Evolutionary conservation across 2,888 invertebrate genomes (phyloP).

Genomic region (Cerastoderma edule): DNA sequence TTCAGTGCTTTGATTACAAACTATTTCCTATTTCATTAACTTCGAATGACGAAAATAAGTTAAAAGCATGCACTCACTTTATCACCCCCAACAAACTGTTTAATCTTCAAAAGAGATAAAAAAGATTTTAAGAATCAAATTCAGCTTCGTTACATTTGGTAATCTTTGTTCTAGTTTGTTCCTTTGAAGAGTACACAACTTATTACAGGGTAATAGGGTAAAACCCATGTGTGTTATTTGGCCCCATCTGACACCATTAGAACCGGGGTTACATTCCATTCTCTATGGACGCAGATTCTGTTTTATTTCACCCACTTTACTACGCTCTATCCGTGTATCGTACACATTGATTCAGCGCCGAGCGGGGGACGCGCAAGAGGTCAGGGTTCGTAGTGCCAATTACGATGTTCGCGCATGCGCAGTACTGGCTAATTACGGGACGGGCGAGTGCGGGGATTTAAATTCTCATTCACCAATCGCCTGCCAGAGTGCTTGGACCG

Average conservation of each 20-base stretch:
- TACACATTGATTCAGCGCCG: neutral
- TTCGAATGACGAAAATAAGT: neutral
- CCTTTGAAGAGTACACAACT: no score
- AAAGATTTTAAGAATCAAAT: no score
- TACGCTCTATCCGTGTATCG: neutral
- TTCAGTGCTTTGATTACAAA: no score
- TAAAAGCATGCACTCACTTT: constrained; percentile 1
- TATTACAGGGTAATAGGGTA: no score
- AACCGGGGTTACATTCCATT: neutral
- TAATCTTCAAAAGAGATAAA: no score
- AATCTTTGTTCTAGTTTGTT: no score
- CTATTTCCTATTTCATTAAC: neutral
- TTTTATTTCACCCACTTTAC: constrained; percentile 4
- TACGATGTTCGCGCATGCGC: constrained; percentile 55
- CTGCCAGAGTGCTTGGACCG: constrained; percentile 28
- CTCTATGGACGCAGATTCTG: neutral
- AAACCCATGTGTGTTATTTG: no score
- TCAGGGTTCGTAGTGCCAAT: constrained; percentile 51
- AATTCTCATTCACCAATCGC: constrained; percentile 53
- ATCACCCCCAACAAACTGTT: no score
- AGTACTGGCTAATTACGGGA: constrained; percentile 17
- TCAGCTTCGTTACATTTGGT: no score
- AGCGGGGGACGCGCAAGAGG: constrained; percentile 39
- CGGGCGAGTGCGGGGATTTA: constrained; percentile 18
- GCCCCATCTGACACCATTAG: no score